A percentile compares a stretch with the other conserved stretches of the same genome.
These are phyloP conservation scores for Epirrhoe alternata DNA, from an alignment of 2,888 invertebrate species.

Conservation along the genomic window DNA sequence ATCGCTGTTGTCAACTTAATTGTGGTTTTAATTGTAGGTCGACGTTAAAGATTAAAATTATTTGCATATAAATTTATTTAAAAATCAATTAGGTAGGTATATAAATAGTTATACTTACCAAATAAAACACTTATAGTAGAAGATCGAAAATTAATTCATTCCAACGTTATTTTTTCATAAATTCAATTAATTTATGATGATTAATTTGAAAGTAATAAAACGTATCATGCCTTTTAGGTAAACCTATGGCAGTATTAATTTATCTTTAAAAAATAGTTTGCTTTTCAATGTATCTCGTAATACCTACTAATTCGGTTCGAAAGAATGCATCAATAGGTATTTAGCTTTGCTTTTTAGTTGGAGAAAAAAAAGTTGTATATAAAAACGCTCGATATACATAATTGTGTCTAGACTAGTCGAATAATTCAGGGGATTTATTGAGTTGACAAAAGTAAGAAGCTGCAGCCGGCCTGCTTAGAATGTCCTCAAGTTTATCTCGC, in stretches of 20 bases:
- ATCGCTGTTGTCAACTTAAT: slow-evolving; percentile 30
- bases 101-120: slow-evolving; percentile 1
- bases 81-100: slow-evolving; percentile 17
- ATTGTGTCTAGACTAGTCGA: no score
- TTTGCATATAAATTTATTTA: slow-evolving; percentile 23
- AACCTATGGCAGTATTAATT: no score
- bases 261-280: no score
- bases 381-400: no score
- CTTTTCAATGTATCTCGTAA: no score
- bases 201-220: background rate
- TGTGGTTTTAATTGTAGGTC: slow-evolving; percentile 24
- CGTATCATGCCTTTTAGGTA: background rate
- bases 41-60: slow-evolving; percentile 26
- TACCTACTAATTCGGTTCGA: no score
- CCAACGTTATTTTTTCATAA: background rate
- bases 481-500: slow-evolving; percentile 19
- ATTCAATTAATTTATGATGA: background rate
- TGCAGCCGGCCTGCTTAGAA: background rate
- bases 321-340: no score
- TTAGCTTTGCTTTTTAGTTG: no score
- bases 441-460: no score
- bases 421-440: no score
- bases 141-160: background rate
- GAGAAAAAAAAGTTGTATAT: no score
- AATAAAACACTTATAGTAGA: background rate